Evolutionary conservation across 2,888 invertebrate species (phyloP), one percentile per base, ranked within the genome.

Genomic region (Busseola fusca): DNA sequence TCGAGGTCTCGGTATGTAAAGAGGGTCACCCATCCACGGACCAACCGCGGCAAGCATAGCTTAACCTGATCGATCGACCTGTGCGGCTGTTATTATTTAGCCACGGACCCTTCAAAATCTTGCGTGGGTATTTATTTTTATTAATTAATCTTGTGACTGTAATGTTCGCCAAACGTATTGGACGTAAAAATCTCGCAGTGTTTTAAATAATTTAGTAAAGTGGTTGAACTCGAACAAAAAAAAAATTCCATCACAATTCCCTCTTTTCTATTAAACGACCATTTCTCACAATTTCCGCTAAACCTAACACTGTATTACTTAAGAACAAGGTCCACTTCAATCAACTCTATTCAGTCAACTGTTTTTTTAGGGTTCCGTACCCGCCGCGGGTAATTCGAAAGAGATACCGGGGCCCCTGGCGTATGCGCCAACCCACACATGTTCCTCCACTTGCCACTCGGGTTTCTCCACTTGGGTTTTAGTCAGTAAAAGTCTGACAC

Each of bases 301-400:
- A 58, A 16, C 0, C 4, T n/a, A 45, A 30, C 4, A n/a, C 9
- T 1, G 5, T 2, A 54, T 56, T 56, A 50, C 30, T 50, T 54
- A 54, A 52, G 52, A 52, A 25, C 0, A 37, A 21, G 25, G 7
- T 14, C 57, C 48, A 66, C n/a, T 75, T 50, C 75, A 42, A 63
- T 52, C 25, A 70, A 9, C 30, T 16, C 10, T 56, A 10, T 30
- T 9, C 3, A 45, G 1, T 16, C 12, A 50, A 58, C n/a, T 58
- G 50, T 68, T 80, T 60, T 73, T 74, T 74, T 34, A 34, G 34
- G 34, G 34, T 3, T 34, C 34, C 34, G 34, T 34, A 34, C n/a
- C n/a, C n/a, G n/a, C n/a, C n/a, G n/a, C n/a, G n/a, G n/a, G n/a
- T n/a, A n/a, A n/a, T n/a, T n/a, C n/a, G n/a, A n/a, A n/a, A n/a